phyloP scores from a whole-genome alignment of 2,797 vertebrate species.

The Xerus rutilus region DNA sequence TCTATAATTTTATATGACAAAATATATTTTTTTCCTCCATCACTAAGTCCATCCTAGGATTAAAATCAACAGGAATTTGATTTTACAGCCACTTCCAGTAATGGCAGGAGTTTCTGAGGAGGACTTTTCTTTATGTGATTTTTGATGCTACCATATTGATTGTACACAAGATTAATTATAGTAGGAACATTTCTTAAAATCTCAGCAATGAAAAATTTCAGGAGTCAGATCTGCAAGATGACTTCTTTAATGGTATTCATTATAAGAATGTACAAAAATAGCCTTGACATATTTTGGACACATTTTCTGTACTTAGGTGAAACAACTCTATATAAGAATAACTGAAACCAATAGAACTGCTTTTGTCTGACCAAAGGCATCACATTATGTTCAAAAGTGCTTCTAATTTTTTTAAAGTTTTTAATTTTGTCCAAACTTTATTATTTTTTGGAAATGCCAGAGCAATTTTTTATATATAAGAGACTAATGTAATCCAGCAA shows the following conservation, averaged over 20 bases:
- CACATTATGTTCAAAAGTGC: neutral
- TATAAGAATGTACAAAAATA: slow-evolving; percentile 62
- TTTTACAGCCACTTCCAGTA: neutral
- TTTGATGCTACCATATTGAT: neutral
- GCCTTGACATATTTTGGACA: neutral
- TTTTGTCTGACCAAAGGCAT: neutral
- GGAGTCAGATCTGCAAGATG: neutral
- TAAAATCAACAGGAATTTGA: neutral
- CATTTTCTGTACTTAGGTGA: neutral
- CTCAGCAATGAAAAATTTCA: slow-evolving; percentile 11
- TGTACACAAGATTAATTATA: neutral
- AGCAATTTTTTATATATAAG: neutral
- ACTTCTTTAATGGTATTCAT: neutral
- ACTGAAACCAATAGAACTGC: neutral
- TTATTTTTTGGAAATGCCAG: slow-evolving; percentile 1
- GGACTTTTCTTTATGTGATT: neutral
- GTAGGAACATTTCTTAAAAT: neutral
- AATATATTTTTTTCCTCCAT: neutral
- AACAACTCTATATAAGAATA: neutral
- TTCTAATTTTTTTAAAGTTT: neutral
- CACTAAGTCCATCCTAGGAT: neutral
- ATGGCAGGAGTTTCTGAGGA: neutral
- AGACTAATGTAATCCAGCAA: neutral
- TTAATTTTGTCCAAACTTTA: slow-evolving; percentile 16
- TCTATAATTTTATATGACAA: neutral